phyloP scores from a whole-genome alignment of 2,888 invertebrate species.

The Eumacrocentrus americanus region DNA sequence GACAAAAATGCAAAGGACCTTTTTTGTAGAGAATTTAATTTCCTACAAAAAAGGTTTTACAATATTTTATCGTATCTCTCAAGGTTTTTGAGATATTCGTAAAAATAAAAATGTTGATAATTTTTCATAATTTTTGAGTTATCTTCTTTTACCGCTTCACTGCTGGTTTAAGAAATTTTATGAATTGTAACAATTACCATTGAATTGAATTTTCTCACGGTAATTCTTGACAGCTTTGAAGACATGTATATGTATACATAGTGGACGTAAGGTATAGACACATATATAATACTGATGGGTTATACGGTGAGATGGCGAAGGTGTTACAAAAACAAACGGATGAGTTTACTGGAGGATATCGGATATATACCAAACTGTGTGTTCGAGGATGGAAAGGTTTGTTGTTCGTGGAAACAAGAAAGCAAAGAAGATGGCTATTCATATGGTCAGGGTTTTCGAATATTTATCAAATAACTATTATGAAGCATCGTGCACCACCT shows the following conservation, averaged over 20 bases:
- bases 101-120: too few species aligned
- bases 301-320: conserved; percentile 17
- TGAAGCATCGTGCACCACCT: conserved; percentile 23
- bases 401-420: conserved; percentile 32
- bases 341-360: conserved; percentile 38
- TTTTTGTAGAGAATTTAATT: too few species aligned
- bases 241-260: not conserved
- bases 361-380: conserved; percentile 23
- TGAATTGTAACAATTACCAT: too few species aligned
- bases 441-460: conserved; percentile 33
- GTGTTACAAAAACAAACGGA: conserved; percentile 47
- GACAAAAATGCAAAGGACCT: too few species aligned
- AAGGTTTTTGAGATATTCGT: too few species aligned
- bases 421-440: conserved; percentile 16
- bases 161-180: too few species aligned
- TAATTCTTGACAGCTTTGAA: too few species aligned
- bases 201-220: too few species aligned
- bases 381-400: conserved; percentile 27
- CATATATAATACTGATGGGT: conserved; percentile 11
- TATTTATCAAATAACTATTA: conserved; percentile 42
- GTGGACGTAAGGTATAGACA: conserved; percentile 4
- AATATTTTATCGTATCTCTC: too few species aligned
- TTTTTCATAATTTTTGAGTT: too few species aligned
- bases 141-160: too few species aligned
- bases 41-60: too few species aligned